Evolutionary conservation across 2,888 invertebrate species (phyloP).

Genomic region (Callinectes sapidus): DNA sequence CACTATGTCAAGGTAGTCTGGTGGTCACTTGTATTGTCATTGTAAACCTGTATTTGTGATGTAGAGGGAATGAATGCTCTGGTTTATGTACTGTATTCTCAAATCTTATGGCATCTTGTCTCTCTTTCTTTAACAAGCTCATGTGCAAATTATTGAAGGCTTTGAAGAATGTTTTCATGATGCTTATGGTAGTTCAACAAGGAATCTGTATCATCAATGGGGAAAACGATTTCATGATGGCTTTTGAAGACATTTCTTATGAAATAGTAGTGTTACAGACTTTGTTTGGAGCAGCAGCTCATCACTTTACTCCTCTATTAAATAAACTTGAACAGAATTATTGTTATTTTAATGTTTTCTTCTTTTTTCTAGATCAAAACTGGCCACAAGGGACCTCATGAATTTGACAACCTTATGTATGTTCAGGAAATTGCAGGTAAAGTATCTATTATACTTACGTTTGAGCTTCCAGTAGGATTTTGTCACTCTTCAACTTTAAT

Average conservation of each 20-base stretch:
- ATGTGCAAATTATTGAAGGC: too few species aligned
- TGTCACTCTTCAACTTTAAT: background rate
- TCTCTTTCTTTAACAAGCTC: too few species aligned
- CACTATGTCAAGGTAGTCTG: constrained; percentile 69
- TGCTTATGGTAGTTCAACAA: background rate
- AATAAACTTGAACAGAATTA: too few species aligned
- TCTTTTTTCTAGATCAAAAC: constrained; percentile 87
- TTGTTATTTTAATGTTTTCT: background rate
- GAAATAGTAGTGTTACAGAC: too few species aligned
- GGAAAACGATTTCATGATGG: too few species aligned
- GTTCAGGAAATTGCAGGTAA: constrained; percentile 79
- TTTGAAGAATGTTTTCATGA: background rate
- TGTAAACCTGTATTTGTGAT: background rate
- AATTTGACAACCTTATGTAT: constrained; percentile 93
- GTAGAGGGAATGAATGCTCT: background rate
- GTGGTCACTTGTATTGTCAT: background rate
- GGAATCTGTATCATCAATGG: background rate
- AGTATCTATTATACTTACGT: background rate
- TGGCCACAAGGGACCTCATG: constrained; percentile 97
- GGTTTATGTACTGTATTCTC: too few species aligned
- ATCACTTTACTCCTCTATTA: too few species aligned
- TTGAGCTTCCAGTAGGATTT: background rate
- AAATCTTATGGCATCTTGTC: too few species aligned
- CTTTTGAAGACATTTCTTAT: too few species aligned
- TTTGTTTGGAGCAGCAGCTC: too few species aligned